A percentile compares a stretch with the other conserved stretches of the same genome.
Conservation (phyloP, 2,113 vertebrate species). For the Myiagra hebetior region DNA sequence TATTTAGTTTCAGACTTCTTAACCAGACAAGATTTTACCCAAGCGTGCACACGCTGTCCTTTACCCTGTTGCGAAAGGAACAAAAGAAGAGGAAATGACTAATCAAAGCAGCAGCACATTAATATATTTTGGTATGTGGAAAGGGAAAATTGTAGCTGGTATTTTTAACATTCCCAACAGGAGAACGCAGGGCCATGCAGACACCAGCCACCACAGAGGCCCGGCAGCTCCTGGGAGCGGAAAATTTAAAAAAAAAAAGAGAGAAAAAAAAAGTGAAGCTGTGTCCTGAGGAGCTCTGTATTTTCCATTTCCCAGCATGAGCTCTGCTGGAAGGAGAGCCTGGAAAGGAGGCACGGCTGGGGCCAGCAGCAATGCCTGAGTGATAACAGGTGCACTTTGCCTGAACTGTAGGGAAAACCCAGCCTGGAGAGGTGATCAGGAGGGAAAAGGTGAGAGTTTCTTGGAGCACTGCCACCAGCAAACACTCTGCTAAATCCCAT, state of each 20-base stretch:
- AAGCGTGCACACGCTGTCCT: not conserved
- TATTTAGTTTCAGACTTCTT: not conserved
- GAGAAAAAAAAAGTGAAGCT: not conserved
- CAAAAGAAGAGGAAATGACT: conserved; percentile 59
- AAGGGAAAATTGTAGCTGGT: conserved; percentile 27
- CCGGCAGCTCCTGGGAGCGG: rapidly evolving
- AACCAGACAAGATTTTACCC: not conserved
- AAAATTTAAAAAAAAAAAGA: not conserved
- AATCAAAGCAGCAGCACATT: conserved; percentile 36
- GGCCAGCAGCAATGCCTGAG: not conserved
- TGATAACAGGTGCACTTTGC: not conserved
- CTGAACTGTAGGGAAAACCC: not conserved
- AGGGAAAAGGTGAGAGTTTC: not conserved
- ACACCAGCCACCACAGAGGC: rapidly evolving
- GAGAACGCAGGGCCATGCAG: not conserved
- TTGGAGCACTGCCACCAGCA: not conserved
- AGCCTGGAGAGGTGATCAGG: not conserved
- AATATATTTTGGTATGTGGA: conserved; percentile 39
- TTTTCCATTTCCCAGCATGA: not conserved
- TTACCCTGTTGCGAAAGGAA: not conserved
- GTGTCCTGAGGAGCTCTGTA: not conserved
- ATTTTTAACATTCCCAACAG: conserved; percentile 50
- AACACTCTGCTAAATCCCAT: not conserved
- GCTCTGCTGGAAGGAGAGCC: not conserved
- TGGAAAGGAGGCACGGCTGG: not conserved